Evolutionary conservation across 2,888 invertebrate genomes (phyloP).

Genomic region (Tricholauxania praeusta): DNA sequence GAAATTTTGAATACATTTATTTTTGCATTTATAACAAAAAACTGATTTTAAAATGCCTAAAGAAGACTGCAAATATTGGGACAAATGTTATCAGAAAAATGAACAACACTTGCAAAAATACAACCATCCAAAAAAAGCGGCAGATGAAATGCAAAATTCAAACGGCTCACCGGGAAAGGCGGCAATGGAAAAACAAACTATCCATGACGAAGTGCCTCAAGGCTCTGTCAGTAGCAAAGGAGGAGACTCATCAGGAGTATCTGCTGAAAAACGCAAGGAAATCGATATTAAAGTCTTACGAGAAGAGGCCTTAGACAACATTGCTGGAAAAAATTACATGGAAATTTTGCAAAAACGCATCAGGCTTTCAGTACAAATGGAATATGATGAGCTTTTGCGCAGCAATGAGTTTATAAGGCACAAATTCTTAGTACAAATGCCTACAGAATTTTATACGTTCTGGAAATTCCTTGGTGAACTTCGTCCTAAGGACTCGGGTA

Average conservation of each 20-base stretch:
- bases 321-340: slow-evolving; percentile 60
- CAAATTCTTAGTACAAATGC: slow-evolving; percentile 88
- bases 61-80: slow-evolving; percentile 80
- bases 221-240: neutral
- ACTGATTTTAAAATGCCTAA: slow-evolving; percentile 66
- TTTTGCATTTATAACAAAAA: slow-evolving; percentile 6
- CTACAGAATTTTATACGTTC: slow-evolving; percentile 88
- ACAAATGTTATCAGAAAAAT: slow-evolving; percentile 86
- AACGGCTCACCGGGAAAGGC: slow-evolving; percentile 40
- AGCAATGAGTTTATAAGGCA: slow-evolving; percentile 75
- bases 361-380: slow-evolving; percentile 61
- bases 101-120: slow-evolving; percentile 78
- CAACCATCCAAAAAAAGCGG: slow-evolving; percentile 74
- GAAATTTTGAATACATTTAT: neutral
- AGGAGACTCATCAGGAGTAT: neutral
- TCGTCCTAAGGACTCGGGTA: slow-evolving; percentile 64
- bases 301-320: slow-evolving; percentile 56
- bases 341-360: slow-evolving; percentile 59
- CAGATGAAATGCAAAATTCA: neutral
- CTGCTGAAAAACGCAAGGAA: slow-evolving; percentile 38
- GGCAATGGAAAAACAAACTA: slow-evolving; percentile 47
- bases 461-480: slow-evolving; percentile 79
- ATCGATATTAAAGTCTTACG: slow-evolving; percentile 51
- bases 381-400: slow-evolving; percentile 68
- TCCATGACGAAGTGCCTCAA: neutral